A percentile compares a stretch with the other conserved stretches of the same genome.
Conservation (phyloP, 1,140 invertebrate genomes). For the Drosophila carrolli region DNA sequence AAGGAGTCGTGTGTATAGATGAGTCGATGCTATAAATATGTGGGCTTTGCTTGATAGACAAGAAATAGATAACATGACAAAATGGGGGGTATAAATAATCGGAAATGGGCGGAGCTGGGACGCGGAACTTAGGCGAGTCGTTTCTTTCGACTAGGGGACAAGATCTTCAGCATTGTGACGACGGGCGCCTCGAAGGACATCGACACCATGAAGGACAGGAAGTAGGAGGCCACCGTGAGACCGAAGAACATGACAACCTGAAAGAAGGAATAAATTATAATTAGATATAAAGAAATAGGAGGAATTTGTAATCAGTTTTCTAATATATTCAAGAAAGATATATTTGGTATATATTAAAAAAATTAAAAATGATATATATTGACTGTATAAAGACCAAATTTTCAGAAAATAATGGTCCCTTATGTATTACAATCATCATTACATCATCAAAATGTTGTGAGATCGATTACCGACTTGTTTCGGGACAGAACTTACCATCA, state of each 20-base stretch:
- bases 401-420: too few relatives aligned
- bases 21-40: constrained; percentile 58
- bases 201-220: constrained; percentile 91
- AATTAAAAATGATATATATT: too few relatives aligned
- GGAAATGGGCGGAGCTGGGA: constrained; percentile 25
- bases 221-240: constrained; percentile 90
- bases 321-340: too few relatives aligned
- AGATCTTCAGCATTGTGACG: constrained; percentile 93
- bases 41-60: constrained; percentile 36
- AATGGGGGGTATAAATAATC: constrained; percentile 67
- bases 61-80: constrained; percentile 48
- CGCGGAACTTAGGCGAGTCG: constrained; percentile 66
- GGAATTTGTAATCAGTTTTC: too few relatives aligned
- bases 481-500: constrained; percentile 86
- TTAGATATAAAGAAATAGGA: too few relatives aligned
- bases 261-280: not conserved
- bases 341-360: too few relatives aligned
- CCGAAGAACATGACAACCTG: constrained; percentile 92
- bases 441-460: too few relatives aligned
- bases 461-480: too few relatives aligned
- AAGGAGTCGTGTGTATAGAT: constrained; percentile 10
- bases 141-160: constrained; percentile 88
- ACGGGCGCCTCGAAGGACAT: constrained; percentile 93
- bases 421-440: too few relatives aligned
- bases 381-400: too few relatives aligned